Evolutionary conservation across 92 coral and sea anemone species (phyloP), one percentile per base, ranked within the genome.

Genomic region (Epizoanthus fatuus): DNA sequence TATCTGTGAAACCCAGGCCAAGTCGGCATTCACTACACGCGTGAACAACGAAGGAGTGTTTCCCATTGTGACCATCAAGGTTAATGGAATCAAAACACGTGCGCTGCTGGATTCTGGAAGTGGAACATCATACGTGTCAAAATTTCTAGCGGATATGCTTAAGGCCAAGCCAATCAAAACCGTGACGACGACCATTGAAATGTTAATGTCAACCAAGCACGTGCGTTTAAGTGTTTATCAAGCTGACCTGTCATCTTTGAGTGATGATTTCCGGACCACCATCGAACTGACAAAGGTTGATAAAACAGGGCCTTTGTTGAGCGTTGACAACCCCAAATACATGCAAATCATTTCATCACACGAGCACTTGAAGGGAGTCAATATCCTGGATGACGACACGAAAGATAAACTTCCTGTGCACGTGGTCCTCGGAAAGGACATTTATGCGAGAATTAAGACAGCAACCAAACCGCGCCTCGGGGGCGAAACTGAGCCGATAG

Each of bases 1-100:
- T 0, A 77, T 67, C 29, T 77, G 90, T 37, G 89, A 86, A 37
- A 58, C 53, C 25, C 25, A 22, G 25, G 25, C 25, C 25, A 22
- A 22, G 25, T 22, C 25, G 25, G 25, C 25, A 22, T 22, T 22
- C 25, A 22, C 25, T 22, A 22, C 25, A 22, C 25, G 25, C 25
- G 25, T 22, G 25, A 22, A 22, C 25, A 22, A 22, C 25, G 25
- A 22, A 22, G 25, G 25, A 22, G 25, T 22, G 25, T 22, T 22
- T 22, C 25, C 25, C 25, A 22, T 22, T 22, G 25, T 22, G 25
- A 22, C 25, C 25, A 22, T 22, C 25, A 22, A 22, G 25, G 25
- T 22, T 22, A 22, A 22, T 22, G 25, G 25, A 22, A 22, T 22
- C 25, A 22, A 22, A 22, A 22, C 25, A 22, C 25, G 25, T 22